phyloP scores from a whole-genome alignment of 2,113 vertebrate species.

The Petaurus breviceps region DNA sequence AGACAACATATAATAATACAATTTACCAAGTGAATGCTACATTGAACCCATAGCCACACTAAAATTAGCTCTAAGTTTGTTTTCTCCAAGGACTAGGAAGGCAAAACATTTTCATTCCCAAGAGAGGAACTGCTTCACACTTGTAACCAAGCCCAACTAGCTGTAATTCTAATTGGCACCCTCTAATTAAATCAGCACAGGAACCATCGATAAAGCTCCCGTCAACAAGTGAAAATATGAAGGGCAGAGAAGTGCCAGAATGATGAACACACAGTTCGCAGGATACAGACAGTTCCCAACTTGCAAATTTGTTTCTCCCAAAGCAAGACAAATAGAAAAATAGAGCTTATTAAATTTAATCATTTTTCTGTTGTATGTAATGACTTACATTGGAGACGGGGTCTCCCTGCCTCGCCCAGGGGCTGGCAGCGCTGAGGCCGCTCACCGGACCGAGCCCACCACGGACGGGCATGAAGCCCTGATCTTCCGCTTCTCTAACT shows the following conservation, averaged over 20 bases:
- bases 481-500: not conserved
- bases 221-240: conserved; percentile 69
- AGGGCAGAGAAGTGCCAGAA: conserved; percentile 53
- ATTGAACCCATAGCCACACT: conserved; percentile 39
- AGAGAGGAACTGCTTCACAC: conserved; percentile 74
- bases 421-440: not conserved
- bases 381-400: not conserved
- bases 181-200: conserved; percentile 77
- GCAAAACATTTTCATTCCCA: conserved; percentile 77
- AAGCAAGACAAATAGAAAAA: conserved; percentile 40
- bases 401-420: not conserved
- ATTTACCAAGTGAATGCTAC: conserved; percentile 44
- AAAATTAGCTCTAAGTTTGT: conserved; percentile 61
- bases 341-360: not conserved
- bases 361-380: not conserved
- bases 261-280: conserved; percentile 53
- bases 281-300: conserved; percentile 30
- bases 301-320: conserved; percentile 14
- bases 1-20: conserved; percentile 19
- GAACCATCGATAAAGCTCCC: conserved; percentile 58
- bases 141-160: conserved; percentile 70
- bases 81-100: conserved; percentile 66
- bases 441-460: not conserved
- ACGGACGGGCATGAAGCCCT: not conserved
- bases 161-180: conserved; percentile 73